Evolutionary conservation across 2,113 vertebrate genomes (phyloP), one percentile per base, ranked within the genome.

Genomic region (Ammodytes marinus): DNA sequence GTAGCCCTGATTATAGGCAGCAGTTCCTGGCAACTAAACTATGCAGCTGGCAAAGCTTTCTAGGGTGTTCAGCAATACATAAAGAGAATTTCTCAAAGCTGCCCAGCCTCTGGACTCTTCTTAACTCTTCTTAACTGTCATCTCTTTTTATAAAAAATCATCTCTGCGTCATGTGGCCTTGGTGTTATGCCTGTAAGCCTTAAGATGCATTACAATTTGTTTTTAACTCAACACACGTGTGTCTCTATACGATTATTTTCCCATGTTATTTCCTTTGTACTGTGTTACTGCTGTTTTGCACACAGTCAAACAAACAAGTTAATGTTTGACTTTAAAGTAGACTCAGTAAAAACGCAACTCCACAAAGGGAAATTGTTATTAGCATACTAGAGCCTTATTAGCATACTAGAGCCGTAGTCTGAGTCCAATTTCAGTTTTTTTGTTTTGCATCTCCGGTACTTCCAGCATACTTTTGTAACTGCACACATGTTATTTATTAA

Each of bases 401-500:
- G n/a, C n/a, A n/a, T n/a, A n/a, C 1, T 0, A 57, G 37, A 40
- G 10, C 7, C 0, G 1, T 54, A 35, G 43, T 52, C 1, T n/a
- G n/a, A n/a, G 27, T 27, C 27, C 1, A 27, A 27, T 27, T 27
- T 27, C 27, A 27, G 27, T 27, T 27, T 27, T 27, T 27, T 27
- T 27, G 27, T 27, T 89, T 90, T 79, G 77, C 65, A 88, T 84
- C 6, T 0, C 3, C 27, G 11, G 1, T 35, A 42, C 27, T 54
- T 67, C 47, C 55, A 11, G 12, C 4, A 43, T 39, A 27, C 47
- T 76, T 60, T 43, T 5, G 4, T 55, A 3, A 59, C 8, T 4
- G n/a, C 10, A 5, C 12, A 27, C 19, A 10, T 37, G 58, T 72
- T 2, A 85, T 85, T 85, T 13, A 74, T 86, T 79, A 60, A 72